Base-by-base conservation (phyloP, 2,888 invertebrate genomes). In the Ennomos fuscantarius region DNA sequence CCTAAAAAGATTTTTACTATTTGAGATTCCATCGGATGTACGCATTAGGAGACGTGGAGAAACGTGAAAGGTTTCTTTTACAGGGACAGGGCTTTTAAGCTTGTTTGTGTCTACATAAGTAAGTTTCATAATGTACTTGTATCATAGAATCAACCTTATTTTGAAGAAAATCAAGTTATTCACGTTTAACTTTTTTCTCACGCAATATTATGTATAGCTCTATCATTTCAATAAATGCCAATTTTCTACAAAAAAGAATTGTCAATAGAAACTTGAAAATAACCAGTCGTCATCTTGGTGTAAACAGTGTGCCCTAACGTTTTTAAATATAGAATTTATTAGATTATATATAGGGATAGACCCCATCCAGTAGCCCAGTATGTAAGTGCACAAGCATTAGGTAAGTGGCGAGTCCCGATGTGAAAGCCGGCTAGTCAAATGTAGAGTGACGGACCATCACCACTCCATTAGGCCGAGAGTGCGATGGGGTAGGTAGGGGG, bases 1-100 rank as follows among this genome's bases (percentile, higher is more conserved):
- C 90, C 91, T 90, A 91, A 90, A 90, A 88, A 90, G 87, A 89
- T 89, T 89, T 84, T 88, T 84, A 87, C 89, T 87, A 86, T 87
- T 87, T 82, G 81, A 81, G 83, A 79, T 81, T 79, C 81, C 81
- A 83, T 83, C 77, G 79, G 80, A 79, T 78, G 80, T 76, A 76
- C 76, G 74, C 78, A 78, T 76, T 76, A 81, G 73, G 68, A 65
- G 69, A 74, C 68, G 66, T 50, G 63, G 41, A 58, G 52, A 57
- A 61, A 52, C 49, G 54, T 53, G 54, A 60, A 47, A 62, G 62
- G 62, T 62, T 66, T 57, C 56, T 65, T 64, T 65, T 66, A 61
- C 50, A 51, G 45, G 36, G 31, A 33, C 45, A 41, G 41, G 48
- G 48, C 45, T 36, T 47, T 48, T 43, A 57, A 43, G 32, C 42